A percentile compares a stretch with the other conserved stretches of the same genome.
Conservation (phyloP, 2,797 vertebrate genomes). For the Phalanger gymnotis region DNA sequence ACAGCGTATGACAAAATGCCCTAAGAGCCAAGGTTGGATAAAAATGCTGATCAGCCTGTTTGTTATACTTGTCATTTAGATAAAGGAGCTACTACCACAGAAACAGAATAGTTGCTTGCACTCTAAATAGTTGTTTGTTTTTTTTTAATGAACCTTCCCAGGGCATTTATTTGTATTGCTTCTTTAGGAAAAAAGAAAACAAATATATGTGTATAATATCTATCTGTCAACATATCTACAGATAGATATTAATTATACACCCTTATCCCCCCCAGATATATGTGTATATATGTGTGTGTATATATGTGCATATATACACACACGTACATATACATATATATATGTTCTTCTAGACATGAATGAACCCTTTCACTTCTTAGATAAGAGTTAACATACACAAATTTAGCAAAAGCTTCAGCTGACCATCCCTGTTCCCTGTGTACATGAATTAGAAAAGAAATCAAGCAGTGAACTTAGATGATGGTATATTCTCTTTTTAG, state of each 20-base stretch:
- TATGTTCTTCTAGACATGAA: background rate
- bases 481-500: background rate
- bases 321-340: fast-evolving
- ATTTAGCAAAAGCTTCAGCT: constrained; percentile 12
- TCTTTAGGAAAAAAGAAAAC: background rate
- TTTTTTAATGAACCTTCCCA: constrained; percentile 59
- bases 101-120: constrained; percentile 58
- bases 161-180: constrained; percentile 66
- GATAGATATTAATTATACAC: background rate
- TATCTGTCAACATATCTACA: background rate
- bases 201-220: background rate
- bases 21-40: constrained; percentile 65
- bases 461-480: background rate
- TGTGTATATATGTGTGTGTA: background rate
- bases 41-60: constrained; percentile 77
- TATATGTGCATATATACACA: too few species aligned
- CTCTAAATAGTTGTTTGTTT: constrained; percentile 7
- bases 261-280: background rate
- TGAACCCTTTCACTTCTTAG: background rate
- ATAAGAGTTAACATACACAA: background rate
- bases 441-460: constrained; percentile 20
- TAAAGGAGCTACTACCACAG: constrained; percentile 72
- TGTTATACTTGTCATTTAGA: constrained; percentile 77
- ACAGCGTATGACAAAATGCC: constrained; percentile 54
- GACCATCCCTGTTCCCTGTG: background rate